A percentile compares a stretch with the other conserved stretches of the same genome.
phyloP scores from a whole-genome alignment of 2,797 vertebrate species.

The Bovichtus variegatus region DNA sequence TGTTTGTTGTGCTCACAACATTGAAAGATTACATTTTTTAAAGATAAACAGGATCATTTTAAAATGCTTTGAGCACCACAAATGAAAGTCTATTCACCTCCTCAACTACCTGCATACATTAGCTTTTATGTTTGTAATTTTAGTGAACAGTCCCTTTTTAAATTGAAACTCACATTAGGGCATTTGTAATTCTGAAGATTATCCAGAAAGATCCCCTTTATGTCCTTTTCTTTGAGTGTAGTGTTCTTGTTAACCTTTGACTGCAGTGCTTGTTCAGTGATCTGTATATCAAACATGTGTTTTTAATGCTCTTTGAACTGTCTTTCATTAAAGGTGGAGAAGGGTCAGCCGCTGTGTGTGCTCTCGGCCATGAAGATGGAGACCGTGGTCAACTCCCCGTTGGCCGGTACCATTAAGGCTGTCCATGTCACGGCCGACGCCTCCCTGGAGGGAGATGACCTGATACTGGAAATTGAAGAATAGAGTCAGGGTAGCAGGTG shows the following conservation, averaged over 20 bases:
- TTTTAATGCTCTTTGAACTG: conserved; percentile 34
- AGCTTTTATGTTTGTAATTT: neutral
- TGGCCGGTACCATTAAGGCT: conserved; percentile 86
- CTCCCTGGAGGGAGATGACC: conserved; percentile 93
- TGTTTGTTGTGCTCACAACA: too few species aligned
- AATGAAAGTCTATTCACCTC: neutral
- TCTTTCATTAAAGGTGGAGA: conserved; percentile 82
- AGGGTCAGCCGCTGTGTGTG: conserved; percentile 94
- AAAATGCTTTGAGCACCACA: neutral
- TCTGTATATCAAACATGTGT: neutral
- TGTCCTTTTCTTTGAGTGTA: neutral
- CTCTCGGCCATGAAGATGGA: conserved; percentile 99
- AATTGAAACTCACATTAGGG: neutral
- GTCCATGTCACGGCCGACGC: conserved; percentile 86
- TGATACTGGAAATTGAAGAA: conserved; percentile 91
- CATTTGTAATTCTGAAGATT: neutral
- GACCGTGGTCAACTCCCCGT: conserved; percentile 93
- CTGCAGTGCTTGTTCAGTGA: conserved; percentile 5
- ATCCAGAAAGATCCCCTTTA: neutral
- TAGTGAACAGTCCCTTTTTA: neutral
- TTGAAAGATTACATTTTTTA: too few species aligned
- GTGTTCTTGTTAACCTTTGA: neutral
- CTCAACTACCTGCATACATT: neutral
- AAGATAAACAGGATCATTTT: too few species aligned
- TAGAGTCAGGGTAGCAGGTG: conserved; percentile 35